Percentiles rank a stretch among this genome's conserved stretches.
phyloP scores from a whole-genome alignment of 1,140 invertebrate genomes.

The Drosophila pruinosa region DNA sequence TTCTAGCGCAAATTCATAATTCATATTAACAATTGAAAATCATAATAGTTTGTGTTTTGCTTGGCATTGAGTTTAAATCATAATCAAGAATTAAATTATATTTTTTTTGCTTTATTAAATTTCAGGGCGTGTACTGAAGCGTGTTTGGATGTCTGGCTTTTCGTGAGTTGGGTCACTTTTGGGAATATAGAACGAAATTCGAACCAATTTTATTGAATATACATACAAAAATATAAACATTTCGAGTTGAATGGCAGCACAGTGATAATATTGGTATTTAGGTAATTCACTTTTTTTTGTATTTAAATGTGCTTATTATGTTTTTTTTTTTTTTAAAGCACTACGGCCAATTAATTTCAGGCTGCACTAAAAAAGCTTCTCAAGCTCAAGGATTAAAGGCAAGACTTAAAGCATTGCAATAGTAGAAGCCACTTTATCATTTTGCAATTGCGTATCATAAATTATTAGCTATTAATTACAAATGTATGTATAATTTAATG shows the following conservation, averaged over 20 bases:
- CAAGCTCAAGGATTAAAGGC: conserved; percentile 60
- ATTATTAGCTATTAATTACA: conserved; percentile 17
- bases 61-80: conserved; percentile 58
- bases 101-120: neutral
- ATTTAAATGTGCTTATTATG: conserved; percentile 21
- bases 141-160: conserved; percentile 40
- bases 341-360: conserved; percentile 63
- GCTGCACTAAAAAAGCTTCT: conserved; percentile 62
- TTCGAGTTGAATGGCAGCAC: conserved; percentile 58
- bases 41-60: conserved; percentile 20
- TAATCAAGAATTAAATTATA: conserved; percentile 20
- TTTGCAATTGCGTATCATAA: conserved; percentile 44
- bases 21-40: conserved; percentile 23
- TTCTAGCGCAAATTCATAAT: conserved; percentile 29
- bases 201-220: conserved; percentile 70
- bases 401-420: conserved; percentile 66
- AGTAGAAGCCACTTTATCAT: conserved; percentile 49
- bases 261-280: conserved; percentile 30
- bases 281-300: conserved; percentile 39
- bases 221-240: conserved; percentile 61
- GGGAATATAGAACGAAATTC: conserved; percentile 82
- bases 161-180: conserved; percentile 35
- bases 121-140: conserved; percentile 45
- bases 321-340: conserved; percentile 48
- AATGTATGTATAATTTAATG: conserved; percentile 8